These are phyloP conservation scores for Calyptomena viridis DNA, from an alignment of 2,113 vertebrate species.

Conservation along the genomic window DNA sequence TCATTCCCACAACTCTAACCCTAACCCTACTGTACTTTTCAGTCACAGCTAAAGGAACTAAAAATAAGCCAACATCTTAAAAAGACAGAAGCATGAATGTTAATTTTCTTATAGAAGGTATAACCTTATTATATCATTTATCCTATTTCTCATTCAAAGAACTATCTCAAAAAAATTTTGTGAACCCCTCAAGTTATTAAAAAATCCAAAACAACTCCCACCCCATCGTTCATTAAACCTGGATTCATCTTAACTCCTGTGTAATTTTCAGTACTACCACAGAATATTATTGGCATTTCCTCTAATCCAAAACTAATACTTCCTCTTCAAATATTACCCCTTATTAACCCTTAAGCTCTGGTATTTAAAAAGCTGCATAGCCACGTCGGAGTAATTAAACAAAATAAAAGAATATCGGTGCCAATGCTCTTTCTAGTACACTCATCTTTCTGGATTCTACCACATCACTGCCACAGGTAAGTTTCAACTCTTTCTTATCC, in stretches of 20 bases:
- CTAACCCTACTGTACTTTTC: background rate
- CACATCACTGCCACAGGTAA: background rate
- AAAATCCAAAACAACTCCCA: background rate
- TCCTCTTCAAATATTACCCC: background rate
- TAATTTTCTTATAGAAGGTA: background rate
- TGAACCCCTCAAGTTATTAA: background rate
- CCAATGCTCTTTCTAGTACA: background rate
- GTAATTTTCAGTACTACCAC: background rate
- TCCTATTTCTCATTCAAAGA: background rate
- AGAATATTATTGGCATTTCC: background rate
- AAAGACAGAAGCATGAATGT: background rate
- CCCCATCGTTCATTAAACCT: background rate
- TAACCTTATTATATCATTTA: background rate
- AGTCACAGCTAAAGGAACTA: background rate
- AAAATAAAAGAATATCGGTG: background rate
- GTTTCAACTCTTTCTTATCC: background rate
- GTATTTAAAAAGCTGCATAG: background rate
- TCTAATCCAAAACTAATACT: background rate
- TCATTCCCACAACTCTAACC: background rate
- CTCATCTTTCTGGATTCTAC: background rate
- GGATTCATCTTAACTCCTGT: background rate
- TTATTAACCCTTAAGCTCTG: background rate
- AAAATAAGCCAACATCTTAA: background rate
- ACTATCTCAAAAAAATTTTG: background rate
- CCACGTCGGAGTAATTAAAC: background rate